Evolutionary conservation across 1,140 invertebrate species (phyloP), one percentile per base, ranked within the genome.

Genomic region (Plutomurus gul): DNA sequence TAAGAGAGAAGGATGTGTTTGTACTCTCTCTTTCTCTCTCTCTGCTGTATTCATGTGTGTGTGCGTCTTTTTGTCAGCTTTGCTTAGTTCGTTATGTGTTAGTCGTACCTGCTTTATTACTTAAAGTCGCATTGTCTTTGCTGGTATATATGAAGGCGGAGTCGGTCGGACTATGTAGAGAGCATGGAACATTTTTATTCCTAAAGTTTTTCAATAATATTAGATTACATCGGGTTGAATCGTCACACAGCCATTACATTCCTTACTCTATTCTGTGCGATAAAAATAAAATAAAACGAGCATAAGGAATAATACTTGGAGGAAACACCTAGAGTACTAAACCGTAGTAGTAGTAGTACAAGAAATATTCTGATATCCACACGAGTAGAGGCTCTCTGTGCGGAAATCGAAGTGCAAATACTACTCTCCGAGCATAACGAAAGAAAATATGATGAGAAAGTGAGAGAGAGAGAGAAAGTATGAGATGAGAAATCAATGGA

Each of bases 161-260:
- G 20, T 56, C 27, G 27, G 36, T 30, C 30, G 47, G 47, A 22
- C 47, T 22, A 22, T 10, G 13, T 22, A 22, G 47, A 65, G 20
- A 49, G 46, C n/a, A 13, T 18, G n/a, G 56, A 65, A 33, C 56
- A 65, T 65, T 65, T 65, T 65, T 65, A 65, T 65, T 65, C 56
- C 56, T 65, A 65, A 65, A 65, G 56, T 65, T 65, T 65, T 65
- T 65, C 56, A 65, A 65, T 65, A 65, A 65, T 65, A 65, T 65
- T 65, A 65, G 56, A 65, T 65, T 65, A 65, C 56, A 65, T 65
- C 56, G 25, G 56, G 16, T 33, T 30, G 56, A 65, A 65, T 65
- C 56, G 56, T 65, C 56, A 65, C n/a, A n/a, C 27, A 65, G 5
- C 56, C 30, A 65, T 65, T 33, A 65, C 27, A 65, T 65, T 65